phyloP scores from a whole-genome alignment of 2,113 vertebrate species.

The Columba livia region DNA sequence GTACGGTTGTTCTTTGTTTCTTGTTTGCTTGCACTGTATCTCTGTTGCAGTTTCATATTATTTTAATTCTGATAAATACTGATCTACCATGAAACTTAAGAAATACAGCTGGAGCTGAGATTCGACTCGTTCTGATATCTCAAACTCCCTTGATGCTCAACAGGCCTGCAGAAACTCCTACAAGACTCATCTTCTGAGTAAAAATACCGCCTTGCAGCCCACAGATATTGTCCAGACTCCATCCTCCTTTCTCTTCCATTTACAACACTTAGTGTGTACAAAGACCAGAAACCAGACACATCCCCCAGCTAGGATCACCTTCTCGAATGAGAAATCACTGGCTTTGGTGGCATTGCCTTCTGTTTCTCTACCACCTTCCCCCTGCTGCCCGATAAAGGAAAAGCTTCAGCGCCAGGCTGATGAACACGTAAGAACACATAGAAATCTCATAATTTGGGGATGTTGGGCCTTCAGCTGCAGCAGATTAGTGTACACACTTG shows the following conservation, averaged over 20 bases:
- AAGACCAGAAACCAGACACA: background rate
- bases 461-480: background rate
- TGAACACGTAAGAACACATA: background rate
- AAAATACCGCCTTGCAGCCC: background rate
- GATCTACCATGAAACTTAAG: background rate
- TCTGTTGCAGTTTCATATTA: background rate
- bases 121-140: background rate
- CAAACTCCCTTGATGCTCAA: background rate
- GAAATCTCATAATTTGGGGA: background rate
- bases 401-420: background rate
- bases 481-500: background rate
- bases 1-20: background rate
- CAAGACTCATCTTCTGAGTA: background rate
- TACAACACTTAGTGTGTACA: background rate
- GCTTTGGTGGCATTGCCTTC: background rate
- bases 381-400: background rate
- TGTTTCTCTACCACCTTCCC: background rate
- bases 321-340: background rate
- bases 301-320: background rate
- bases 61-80: background rate
- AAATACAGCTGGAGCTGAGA: background rate
- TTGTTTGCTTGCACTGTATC: background rate
- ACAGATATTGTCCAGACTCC: conserved; percentile 26
- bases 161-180: conserved; percentile 6
- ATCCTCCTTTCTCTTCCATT: background rate